Evolutionary conservation across 2,888 invertebrate species (phyloP), one percentile per base, ranked within the genome.

Genomic region (Saturnia japonica): DNA sequence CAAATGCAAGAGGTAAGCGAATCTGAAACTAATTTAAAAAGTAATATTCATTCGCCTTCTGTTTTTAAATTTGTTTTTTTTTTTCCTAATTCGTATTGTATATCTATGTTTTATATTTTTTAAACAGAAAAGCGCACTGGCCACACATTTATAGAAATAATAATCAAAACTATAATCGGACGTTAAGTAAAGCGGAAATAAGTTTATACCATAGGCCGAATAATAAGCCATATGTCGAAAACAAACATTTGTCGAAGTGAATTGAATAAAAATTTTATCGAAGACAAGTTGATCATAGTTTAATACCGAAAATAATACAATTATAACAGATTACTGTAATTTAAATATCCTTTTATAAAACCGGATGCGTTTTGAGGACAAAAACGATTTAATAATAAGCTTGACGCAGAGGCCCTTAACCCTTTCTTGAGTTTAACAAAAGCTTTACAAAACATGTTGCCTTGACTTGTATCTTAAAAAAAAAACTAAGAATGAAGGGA

Each of bases 311-410:
- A 88, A 89, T 92, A 93, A 93, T 93, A 92, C 91, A 93, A 93
- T 93, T 91, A 93, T 92, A 91, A 91, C 87, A 88, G 92, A 92
- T 93, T 91, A 91, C 89, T 84, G 87, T 91, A 90, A 93, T 93
- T 93, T 93, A 91, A 88, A 92, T 93, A 90, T 92, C 88, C 91
- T 88, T 81, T 90, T 90, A 88, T 88, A 83, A 85, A 78, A 88
- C 93, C 92, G 93, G 93, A 94, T 91, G 85, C 86, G 85, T 85
- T 89, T 88, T 85, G 87, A 90, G 92, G 92, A 93, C 91, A 93
- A 93, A 93, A 93, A 94, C 91, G 91, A 89, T 93, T 91, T 93
- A 93, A 94, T 93, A 93, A 91, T 89, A 93, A 89, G 88, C 91
- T 91, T 87, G 88, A 88, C 87, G 87, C 84, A 77, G 75, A 84